These are phyloP conservation scores for Laterallus jamaicensis DNA, from an alignment of 2,113 vertebrate genomes.

Conservation along the genomic window DNA sequence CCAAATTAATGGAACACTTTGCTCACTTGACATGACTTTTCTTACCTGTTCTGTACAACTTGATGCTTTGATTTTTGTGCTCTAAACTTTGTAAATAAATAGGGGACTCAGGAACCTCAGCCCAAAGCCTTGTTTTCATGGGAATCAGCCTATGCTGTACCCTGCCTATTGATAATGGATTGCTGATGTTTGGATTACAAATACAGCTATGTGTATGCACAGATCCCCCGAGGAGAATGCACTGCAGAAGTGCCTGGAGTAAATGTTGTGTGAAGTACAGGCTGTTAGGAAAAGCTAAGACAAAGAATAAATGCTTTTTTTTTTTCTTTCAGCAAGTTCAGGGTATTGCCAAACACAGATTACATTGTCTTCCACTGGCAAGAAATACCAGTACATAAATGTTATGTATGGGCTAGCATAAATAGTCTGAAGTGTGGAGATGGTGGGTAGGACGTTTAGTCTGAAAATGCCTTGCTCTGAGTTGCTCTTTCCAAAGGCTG, in stretches of 20 bases:
- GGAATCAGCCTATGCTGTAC: background rate
- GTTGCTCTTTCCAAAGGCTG: background rate
- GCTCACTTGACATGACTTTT: background rate
- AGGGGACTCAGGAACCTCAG: background rate
- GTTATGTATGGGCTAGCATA: background rate
- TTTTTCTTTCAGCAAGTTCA: background rate
- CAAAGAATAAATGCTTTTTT: background rate
- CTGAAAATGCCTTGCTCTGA: conserved; percentile 5
- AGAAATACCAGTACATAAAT: background rate
- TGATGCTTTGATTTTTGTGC: background rate
- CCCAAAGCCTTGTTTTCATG: background rate
- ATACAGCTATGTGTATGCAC: background rate
- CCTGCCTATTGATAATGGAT: background rate
- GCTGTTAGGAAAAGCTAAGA: background rate
- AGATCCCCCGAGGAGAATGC: background rate
- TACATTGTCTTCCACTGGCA: background rate
- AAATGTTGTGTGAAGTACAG: background rate
- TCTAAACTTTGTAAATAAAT: background rate
- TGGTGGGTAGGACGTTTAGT: background rate
- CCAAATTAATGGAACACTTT: background rate
- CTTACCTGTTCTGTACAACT: background rate
- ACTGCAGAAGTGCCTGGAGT: background rate
- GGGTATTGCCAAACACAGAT: background rate
- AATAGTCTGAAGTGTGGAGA: conserved; percentile 30
- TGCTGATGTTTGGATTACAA: background rate